phyloP scores from a whole-genome alignment of 1,140 invertebrate genomes.

The Drosophila suzukii region DNA sequence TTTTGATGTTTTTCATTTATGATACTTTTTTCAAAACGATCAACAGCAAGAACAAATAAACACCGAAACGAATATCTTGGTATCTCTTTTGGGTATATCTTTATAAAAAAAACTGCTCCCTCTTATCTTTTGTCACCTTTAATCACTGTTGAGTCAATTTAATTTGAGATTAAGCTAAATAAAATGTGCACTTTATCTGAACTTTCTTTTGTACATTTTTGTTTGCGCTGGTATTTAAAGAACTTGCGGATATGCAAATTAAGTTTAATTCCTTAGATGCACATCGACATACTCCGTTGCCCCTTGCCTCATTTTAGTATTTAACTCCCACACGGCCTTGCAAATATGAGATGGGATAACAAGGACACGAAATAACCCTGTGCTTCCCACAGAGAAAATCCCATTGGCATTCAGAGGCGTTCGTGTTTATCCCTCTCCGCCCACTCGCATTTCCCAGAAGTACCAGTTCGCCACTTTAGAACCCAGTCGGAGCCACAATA shows the following conservation, averaged over 20 bases:
- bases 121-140: background rate
- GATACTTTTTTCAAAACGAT: background rate
- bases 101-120: background rate
- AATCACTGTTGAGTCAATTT: background rate
- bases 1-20: background rate
- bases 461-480: slow-evolving; percentile 14
- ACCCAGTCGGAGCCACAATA: slow-evolving; percentile 2
- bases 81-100: background rate
- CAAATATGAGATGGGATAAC: slow-evolving; percentile 9
- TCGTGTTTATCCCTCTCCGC: background rate
- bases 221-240: slow-evolving; percentile 4
- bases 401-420: slow-evolving; percentile 24
- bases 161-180: background rate
- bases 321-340: slow-evolving; percentile 1
- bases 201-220: slow-evolving; percentile 2
- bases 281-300: background rate
- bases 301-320: slow-evolving; percentile 2
- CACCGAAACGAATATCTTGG: background rate
- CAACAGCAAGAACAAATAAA: too few species aligned
- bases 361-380: slow-evolving; percentile 3
- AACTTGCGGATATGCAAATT: background rate
- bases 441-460: slow-evolving; percentile 19
- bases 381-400: slow-evolving; percentile 12
- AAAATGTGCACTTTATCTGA: slow-evolving; percentile 5
- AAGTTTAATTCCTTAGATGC: slow-evolving; percentile 13